phyloP scores from a whole-genome alignment of 2,888 invertebrate species.

The Scaptomyza parva region DNA sequence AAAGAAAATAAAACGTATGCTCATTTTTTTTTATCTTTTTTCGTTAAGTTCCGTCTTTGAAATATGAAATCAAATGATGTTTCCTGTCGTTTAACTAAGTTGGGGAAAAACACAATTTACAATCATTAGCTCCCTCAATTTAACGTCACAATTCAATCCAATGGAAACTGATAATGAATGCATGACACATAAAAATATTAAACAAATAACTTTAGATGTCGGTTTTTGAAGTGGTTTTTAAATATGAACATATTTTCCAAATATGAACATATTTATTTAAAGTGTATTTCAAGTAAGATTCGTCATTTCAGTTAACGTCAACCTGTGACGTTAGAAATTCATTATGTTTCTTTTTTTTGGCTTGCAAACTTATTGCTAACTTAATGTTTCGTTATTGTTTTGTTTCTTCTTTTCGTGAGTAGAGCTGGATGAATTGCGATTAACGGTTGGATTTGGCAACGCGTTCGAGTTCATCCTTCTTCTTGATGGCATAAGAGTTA shows the following conservation, averaged over 20 bases:
- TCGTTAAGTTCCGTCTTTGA: background rate
- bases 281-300: conserved; percentile 2
- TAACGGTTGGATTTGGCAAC: conserved; percentile 99
- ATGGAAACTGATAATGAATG: no score
- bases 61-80: background rate
- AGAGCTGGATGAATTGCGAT: conserved; percentile 79
- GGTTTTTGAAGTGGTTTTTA: background rate
- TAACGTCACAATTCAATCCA: no score
- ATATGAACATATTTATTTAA: conserved; percentile 4
- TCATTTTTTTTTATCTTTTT: conserved; percentile 23
- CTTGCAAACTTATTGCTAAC: conserved; percentile 12
- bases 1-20: background rate
- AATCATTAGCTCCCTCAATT: background rate
- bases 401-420: conserved; percentile 6
- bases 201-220: no score
- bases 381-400: conserved; percentile 8
- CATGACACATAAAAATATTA: background rate
- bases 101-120: background rate
- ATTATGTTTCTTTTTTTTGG: background rate
- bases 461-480: conserved; percentile 99
- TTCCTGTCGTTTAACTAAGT: background rate
- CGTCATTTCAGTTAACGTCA: background rate
- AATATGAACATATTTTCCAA: background rate
- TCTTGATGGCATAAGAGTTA: conserved; percentile 99
- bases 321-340: background rate